Conservation (phyloP, 2,797 vertebrate genomes). For the Odontamblyopus rebecca region DNA sequence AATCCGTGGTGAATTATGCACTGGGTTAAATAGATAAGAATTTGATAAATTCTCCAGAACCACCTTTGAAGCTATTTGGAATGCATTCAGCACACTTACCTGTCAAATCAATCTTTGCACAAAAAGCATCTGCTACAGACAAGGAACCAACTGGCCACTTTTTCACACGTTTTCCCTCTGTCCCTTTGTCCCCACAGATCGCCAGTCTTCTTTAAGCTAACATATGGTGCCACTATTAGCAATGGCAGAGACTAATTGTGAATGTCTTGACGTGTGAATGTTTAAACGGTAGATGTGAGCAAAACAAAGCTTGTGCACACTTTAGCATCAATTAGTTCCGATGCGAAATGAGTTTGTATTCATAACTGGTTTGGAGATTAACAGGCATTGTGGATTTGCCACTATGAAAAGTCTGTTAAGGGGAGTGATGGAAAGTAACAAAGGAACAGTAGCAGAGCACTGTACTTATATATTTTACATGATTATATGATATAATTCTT, state of each 20-base stretch:
- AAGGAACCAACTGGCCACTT: slow-evolving; percentile 34
- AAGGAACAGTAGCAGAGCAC: no score
- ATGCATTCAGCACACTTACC: slow-evolving; percentile 42
- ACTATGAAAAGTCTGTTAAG: slow-evolving; percentile 38
- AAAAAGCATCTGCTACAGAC: slow-evolving; percentile 52
- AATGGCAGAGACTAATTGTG: slow-evolving; percentile 26
- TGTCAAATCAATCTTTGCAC: slow-evolving; percentile 53
- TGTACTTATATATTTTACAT: no score
- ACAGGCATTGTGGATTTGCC: slow-evolving; percentile 32
- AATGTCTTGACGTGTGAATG: slow-evolving; percentile 31
- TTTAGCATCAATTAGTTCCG: slow-evolving; percentile 30
- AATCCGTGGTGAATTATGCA: slow-evolving; percentile 51
- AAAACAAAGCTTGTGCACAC: slow-evolving; percentile 38
- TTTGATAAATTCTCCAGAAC: slow-evolving; percentile 49
- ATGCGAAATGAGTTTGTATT: slow-evolving; percentile 43
- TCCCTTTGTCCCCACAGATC: slow-evolving; percentile 15
- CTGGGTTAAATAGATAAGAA: slow-evolving; percentile 62
- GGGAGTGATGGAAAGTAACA: not conserved
- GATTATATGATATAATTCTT: no score
- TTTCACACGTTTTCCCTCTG: slow-evolving; percentile 15
- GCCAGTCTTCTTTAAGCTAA: slow-evolving; percentile 40
- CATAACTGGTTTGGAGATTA: slow-evolving; percentile 47
- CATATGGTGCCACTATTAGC: slow-evolving; percentile 48
- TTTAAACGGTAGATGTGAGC: slow-evolving; percentile 44
- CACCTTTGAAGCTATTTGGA: slow-evolving; percentile 51